phyloP scores from a whole-genome alignment of 2,797 vertebrate genomes.

The Hypotaenidia okinawae region DNA sequence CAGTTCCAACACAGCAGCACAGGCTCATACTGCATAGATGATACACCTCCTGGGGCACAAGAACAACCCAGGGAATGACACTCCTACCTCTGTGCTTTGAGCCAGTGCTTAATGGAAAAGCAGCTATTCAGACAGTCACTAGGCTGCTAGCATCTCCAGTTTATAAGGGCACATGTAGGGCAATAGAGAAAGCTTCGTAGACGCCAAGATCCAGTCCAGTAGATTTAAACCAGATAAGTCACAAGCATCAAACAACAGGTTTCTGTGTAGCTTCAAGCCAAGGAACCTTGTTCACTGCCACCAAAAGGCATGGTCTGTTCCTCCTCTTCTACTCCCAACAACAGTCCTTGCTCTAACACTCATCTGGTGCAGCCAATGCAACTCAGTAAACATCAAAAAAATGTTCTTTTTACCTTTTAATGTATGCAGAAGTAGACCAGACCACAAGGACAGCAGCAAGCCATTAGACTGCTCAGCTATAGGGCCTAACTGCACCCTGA shows the following conservation, averaged over 20 bases:
- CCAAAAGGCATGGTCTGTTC: neutral
- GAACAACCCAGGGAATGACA: neutral
- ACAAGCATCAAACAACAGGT: neutral
- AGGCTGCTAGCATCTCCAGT: neutral
- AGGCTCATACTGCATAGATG: accelerated
- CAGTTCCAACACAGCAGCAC: neutral
- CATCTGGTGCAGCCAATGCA: neutral
- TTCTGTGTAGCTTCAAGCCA: neutral
- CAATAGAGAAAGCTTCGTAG: neutral
- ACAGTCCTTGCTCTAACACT: neutral
- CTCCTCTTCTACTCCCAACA: neutral
- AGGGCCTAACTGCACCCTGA: neutral
- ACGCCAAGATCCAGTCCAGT: neutral
- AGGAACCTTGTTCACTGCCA: neutral
- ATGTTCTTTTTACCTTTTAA: neutral
- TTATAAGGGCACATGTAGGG: neutral
- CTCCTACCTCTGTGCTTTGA: neutral
- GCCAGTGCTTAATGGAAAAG: neutral
- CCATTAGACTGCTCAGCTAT: neutral
- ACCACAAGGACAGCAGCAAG: neutral
- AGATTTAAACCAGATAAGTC: neutral
- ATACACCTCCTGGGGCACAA: neutral
- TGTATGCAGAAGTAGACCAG: neutral
- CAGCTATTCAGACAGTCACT: neutral
- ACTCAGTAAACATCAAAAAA: neutral